Conservation (phyloP, 2,888 invertebrate genomes). For the Agonopterix arenella region DNA sequence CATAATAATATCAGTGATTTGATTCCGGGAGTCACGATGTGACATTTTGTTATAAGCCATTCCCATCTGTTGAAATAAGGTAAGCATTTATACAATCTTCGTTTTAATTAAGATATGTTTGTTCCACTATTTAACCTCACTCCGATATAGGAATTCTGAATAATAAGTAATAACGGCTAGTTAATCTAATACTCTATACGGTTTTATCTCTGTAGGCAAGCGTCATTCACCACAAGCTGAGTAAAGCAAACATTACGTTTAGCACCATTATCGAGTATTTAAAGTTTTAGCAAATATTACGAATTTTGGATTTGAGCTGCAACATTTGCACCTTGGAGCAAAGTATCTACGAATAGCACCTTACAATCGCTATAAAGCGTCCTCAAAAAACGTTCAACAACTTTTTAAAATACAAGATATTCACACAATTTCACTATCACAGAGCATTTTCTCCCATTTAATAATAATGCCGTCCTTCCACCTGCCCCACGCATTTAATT, state of each 20-base stretch:
- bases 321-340: slow-evolving; percentile 4
- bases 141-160: slow-evolving; percentile 15
- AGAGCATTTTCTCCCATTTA: slow-evolving; percentile 6
- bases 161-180: slow-evolving; percentile 1
- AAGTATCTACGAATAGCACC: slow-evolving; percentile 9
- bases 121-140: slow-evolving; percentile 20
- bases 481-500: neutral
- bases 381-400: slow-evolving; percentile 2
- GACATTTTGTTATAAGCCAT: neutral
- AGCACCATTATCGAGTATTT: slow-evolving; percentile 1
- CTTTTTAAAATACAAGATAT: slow-evolving; percentile 6
- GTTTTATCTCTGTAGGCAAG: neutral
- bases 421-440: slow-evolving; percentile 9
- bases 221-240: neutral
- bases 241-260: slow-evolving; percentile 5
- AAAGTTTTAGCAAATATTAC: neutral
- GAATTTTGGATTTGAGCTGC: slow-evolving; percentile 3
- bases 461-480: neutral
- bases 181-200: neutral
- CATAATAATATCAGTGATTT: neutral
- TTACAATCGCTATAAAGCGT: slow-evolving; percentile 7
- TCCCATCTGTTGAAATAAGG: slow-evolving; percentile 10
- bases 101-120: slow-evolving; percentile 24
- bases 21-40: neutral
- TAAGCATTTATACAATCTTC: slow-evolving; percentile 21